These are phyloP conservation scores for Octodon degus DNA, from an alignment of 2,113 vertebrate genomes.

Conservation along the genomic window DNA sequence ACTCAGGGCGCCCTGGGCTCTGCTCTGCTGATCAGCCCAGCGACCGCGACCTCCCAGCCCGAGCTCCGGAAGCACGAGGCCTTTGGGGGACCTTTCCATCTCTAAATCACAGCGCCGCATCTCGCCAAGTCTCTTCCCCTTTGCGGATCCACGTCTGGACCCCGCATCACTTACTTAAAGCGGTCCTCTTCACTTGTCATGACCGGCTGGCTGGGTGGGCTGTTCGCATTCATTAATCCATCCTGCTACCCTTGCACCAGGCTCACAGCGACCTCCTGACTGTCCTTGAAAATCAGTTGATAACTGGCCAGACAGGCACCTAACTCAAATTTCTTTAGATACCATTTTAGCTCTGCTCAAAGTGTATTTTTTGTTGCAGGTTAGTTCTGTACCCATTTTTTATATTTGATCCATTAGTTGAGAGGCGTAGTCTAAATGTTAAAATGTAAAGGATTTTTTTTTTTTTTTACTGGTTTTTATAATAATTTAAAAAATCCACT, in stretches of 20 bases:
- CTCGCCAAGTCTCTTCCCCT: neutral
- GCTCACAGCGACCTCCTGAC: neutral
- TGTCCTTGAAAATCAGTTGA: neutral
- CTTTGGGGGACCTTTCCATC: neutral
- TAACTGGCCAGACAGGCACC: neutral
- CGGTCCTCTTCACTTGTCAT: neutral
- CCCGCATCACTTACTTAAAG: neutral
- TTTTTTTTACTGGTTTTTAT: neutral
- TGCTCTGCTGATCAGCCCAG: neutral
- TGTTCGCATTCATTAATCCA: neutral
- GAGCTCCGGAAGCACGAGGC: neutral
- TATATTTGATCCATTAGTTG: neutral
- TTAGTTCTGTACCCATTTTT: neutral
- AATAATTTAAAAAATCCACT: neutral
- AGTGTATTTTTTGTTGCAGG: neutral
- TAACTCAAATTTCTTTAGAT: neutral
- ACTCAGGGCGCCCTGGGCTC: neutral
- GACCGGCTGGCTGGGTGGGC: neutral
- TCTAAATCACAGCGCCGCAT: neutral
- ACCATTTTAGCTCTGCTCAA: neutral
- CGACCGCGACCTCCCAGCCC: neutral
- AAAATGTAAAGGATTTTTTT: neutral
- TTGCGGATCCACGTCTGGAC: neutral
- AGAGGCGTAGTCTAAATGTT: neutral
- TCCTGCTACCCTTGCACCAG: neutral